Evolutionary conservation across 2,888 invertebrate species (phyloP).

Genomic region (Pedicia rivosa): DNA sequence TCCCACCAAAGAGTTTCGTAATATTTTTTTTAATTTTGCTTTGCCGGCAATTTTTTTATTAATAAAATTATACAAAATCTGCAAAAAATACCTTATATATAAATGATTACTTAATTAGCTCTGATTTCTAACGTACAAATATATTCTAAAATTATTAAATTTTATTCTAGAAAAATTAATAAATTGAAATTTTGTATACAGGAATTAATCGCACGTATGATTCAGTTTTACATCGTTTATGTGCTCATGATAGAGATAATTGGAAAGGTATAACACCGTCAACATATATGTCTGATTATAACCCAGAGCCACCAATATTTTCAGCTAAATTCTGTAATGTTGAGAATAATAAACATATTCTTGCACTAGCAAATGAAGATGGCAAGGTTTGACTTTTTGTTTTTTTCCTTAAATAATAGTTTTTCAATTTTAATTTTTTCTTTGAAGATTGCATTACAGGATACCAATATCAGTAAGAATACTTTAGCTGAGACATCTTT

Average conservation of each 20-base stretch:
- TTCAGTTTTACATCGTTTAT: constrained; percentile 42
- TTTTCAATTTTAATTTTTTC: constrained; percentile 7
- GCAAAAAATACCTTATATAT: not conserved
- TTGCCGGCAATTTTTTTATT: not conserved
- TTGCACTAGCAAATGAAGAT: constrained; percentile 77
- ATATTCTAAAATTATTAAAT: not conserved
- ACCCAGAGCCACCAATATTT: constrained; percentile 58
- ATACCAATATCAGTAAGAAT: constrained; percentile 29
- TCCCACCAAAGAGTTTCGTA: not conserved
- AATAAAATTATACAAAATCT: not conserved
- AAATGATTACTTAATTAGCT: not conserved
- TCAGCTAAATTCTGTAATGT: constrained; percentile 62
- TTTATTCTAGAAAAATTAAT: not conserved
- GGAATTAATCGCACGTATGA: constrained; percentile 45
- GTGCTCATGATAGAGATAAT: constrained; percentile 44
- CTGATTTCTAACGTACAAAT: not conserved
- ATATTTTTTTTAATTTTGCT: not conserved
- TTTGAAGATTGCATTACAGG: constrained; percentile 29
- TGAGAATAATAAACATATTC: constrained; percentile 46
- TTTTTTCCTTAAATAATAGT: not conserved
- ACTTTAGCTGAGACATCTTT: constrained; percentile 29
- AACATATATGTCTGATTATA: constrained; percentile 33
- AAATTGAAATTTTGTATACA: constrained; percentile 23
- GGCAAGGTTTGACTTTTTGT: no score
- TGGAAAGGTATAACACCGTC: constrained; percentile 43